phyloP scores from a whole-genome alignment of 1,140 invertebrate genomes.

The Acyrthosiphon pisum region DNA sequence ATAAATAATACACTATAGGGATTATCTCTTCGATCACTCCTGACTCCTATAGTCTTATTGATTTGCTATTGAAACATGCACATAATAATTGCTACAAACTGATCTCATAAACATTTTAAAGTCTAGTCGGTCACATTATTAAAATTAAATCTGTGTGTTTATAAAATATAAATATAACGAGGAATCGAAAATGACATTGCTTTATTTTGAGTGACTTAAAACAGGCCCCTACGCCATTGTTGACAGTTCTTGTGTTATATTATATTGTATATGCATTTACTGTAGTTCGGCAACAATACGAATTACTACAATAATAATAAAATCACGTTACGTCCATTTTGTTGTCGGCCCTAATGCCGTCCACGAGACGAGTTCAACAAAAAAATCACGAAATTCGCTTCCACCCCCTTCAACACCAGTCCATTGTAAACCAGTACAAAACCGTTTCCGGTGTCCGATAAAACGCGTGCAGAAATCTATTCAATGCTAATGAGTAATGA shows the following conservation, averaged over 20 bases:
- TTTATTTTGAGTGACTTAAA: background rate
- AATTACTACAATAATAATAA: background rate
- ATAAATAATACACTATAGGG: no score
- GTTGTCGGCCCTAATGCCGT: background rate
- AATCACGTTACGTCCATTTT: slow-evolving; percentile 7
- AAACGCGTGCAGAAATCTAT: background rate
- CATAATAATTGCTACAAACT: background rate
- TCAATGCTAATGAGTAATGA: background rate
- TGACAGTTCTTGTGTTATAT: background rate
- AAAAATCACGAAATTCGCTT: background rate
- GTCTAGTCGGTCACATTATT: background rate
- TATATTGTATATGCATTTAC: background rate
- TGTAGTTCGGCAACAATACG: background rate
- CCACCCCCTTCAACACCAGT: background rate
- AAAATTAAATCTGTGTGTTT: background rate
- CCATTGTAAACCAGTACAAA: background rate
- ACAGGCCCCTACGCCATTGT: background rate
- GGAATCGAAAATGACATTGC: background rate
- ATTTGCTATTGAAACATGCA: background rate
- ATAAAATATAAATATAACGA: background rate
- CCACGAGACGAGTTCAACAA: background rate
- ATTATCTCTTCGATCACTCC: background rate
- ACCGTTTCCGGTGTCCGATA: background rate
- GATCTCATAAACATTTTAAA: background rate
- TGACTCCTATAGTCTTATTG: background rate